Percentiles rank a stretch among this genome's conserved stretches.
phyloP scores from a whole-genome alignment of 2,888 invertebrate genomes.

The Dynastes grantii region DNA sequence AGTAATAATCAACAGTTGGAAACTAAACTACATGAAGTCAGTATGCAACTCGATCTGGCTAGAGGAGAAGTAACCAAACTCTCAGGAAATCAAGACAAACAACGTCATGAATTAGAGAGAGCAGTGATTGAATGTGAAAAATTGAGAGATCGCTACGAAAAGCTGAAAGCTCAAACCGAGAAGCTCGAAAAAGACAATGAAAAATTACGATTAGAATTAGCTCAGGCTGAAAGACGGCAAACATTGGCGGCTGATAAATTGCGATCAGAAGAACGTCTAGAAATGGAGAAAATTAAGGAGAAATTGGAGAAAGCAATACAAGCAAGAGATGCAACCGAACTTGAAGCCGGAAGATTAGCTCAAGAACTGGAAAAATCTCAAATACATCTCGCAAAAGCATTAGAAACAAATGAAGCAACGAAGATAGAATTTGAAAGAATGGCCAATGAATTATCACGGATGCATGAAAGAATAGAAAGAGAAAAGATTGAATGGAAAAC shows the following conservation, averaged over 20 bases:
- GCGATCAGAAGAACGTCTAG: slow-evolving; percentile 80
- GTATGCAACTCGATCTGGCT: slow-evolving; percentile 85
- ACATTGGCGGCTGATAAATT: slow-evolving; percentile 77
- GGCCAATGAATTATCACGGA: slow-evolving; percentile 85
- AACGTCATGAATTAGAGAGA: slow-evolving; percentile 85
- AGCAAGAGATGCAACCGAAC: slow-evolving; percentile 86
- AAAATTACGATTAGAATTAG: slow-evolving; percentile 80
- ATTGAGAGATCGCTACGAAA: slow-evolving; percentile 87
- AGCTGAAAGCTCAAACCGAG: slow-evolving; percentile 82
- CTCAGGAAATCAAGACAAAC: slow-evolving; percentile 84
- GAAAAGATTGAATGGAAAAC: slow-evolving; percentile 80
- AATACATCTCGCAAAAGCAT: slow-evolving; percentile 86
- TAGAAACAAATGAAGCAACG: slow-evolving; percentile 87
- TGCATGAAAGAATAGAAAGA: slow-evolving; percentile 86
- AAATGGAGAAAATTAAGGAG: slow-evolving; percentile 88
- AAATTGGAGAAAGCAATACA: slow-evolving; percentile 89
- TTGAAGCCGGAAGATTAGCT: slow-evolving; percentile 87
- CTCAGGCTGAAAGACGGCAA: slow-evolving; percentile 77
- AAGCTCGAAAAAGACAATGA: slow-evolving; percentile 85
- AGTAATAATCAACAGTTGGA: slow-evolving; percentile 81
- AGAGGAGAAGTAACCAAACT: slow-evolving; percentile 85
- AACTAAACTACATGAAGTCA: slow-evolving; percentile 83
- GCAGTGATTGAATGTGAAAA: slow-evolving; percentile 93
- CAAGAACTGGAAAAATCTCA: slow-evolving; percentile 91
- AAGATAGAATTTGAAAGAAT: slow-evolving; percentile 90